Base-by-base conservation (phyloP, 2,797 vertebrate genomes). In the Peromyscus aztecus region DNA sequence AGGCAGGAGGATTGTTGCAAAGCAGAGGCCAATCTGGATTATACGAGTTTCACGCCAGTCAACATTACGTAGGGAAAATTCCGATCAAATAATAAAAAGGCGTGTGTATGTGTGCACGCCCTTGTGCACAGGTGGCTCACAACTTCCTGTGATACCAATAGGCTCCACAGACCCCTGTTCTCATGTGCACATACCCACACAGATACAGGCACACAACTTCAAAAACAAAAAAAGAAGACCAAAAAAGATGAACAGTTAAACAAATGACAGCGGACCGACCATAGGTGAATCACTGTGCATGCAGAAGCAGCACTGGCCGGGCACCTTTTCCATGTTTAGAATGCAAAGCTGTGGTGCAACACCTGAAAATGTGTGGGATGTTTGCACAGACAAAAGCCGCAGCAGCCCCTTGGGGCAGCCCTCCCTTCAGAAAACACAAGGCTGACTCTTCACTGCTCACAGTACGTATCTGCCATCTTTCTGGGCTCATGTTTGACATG, bases 221-320 rank as follows among this genome's bases (percentile, higher is more conserved):
- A 37, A 37, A 24, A n/a, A 67, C 31, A 34, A 69, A 24, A 81
- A 24, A 52, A 19, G 29, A 77, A 52, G 14, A 52, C 55, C 14
- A 19, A 29, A 76, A 65, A 27, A 2, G 12, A n/a, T 4, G 1
- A 27, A 23, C 1, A 37, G 55, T 59, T n/a, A 71, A 2, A 6
- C 2, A 21, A 49, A 71, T 12, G 0, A 65, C 2, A 17, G 69
- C 37, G 49, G 10, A n/a, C n/a, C n/a, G n/a, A 55, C n/a, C 55
- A 71, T 0, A 7, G 12, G 57, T 0, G 0, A 13, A 31, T 29
- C 11, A 29, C 0, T n/a, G 11, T 0, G 1, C 29, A 34, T 49
- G 37, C 12, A 19, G 0, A 57, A 19, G 55, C 21, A 73, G 27
- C 11, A 83, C 6, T 4, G 88, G 55, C 46, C 10, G 5, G 34